Evolutionary conservation across 2,888 invertebrate species (phyloP).

Genomic region (Himalopsyche japonica): DNA sequence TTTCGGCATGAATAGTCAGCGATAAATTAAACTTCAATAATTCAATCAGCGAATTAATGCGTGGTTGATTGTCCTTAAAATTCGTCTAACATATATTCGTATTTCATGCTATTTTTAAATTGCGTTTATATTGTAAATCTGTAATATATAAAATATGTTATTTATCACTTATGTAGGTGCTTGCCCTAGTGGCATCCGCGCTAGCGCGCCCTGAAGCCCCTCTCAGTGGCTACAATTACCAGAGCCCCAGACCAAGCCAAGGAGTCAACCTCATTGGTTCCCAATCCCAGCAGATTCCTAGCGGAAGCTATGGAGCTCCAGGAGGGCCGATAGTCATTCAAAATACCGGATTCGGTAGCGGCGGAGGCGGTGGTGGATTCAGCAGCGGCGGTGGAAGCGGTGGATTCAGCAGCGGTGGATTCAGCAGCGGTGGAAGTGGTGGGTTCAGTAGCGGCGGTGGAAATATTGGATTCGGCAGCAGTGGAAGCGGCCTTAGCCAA

Average conservation of each 20-base stretch:
- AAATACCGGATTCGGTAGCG: neutral
- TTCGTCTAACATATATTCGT: too few species aligned
- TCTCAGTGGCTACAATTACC: constrained; percentile 62
- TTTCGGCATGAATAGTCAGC: too few species aligned
- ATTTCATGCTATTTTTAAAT: too few species aligned
- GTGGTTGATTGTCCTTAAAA: too few species aligned
- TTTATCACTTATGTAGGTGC: constrained; percentile 22
- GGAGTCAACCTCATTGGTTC: neutral
- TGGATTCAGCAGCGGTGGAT: neutral
- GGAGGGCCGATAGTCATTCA: neutral
- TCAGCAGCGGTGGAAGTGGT: neutral
- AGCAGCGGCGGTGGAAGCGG: neutral
- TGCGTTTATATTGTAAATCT: too few species aligned
- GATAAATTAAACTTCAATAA: too few species aligned
- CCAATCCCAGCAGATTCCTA: neutral
- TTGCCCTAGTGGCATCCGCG: constrained; percentile 60
- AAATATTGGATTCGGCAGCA: neutral
- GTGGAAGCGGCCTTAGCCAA: neutral
- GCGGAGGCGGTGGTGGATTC: neutral
- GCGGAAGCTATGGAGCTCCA: constrained; percentile 16
- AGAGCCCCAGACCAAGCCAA: constrained; percentile 34
- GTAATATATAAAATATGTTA: neutral
- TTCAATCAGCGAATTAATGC: too few species aligned
- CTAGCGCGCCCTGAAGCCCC: constrained; percentile 63
- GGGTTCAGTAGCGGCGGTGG: neutral